A percentile compares a stretch with the other conserved stretches of the same genome.
phyloP scores from a whole-genome alignment of 2,113 vertebrate species.

The Pogonocichla stellata region DNA sequence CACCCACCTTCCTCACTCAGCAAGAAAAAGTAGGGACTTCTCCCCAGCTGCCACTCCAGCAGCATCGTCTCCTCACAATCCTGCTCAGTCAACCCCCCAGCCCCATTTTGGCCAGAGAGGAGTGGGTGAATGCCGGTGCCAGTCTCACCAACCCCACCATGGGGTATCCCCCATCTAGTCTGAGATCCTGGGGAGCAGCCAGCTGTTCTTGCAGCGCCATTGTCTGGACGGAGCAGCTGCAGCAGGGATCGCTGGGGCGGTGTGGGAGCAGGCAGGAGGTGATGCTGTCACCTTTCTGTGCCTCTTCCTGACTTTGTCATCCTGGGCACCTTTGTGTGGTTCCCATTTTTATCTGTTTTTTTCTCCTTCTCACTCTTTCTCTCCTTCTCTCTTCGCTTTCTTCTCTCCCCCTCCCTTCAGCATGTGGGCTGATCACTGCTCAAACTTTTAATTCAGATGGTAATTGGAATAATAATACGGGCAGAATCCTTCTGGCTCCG shows the following conservation, averaged over 20 bases:
- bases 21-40: background rate
- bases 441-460: constrained; percentile 89
- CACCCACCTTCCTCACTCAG: background rate
- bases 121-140: fast-evolving
- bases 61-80: background rate
- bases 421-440: constrained; percentile 81
- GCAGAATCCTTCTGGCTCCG: constrained; percentile 82
- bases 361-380: constrained; percentile 58
- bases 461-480: constrained; percentile 88
- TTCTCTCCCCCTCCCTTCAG: constrained; percentile 69
- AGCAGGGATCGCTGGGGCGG: background rate
- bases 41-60: background rate
- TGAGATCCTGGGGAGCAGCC: fast-evolving
- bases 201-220: fast-evolving
- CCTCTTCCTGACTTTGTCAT: constrained; percentile 54
- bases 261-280: constrained; percentile 14
- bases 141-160: background rate
- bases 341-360: constrained; percentile 73
- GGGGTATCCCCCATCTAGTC: fast-evolving
- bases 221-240: background rate
- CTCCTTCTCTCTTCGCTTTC: constrained; percentile 59
- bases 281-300: constrained; percentile 54
- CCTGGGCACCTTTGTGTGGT: constrained; percentile 38
- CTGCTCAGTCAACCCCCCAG: fast-evolving
- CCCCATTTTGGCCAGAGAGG: background rate